phyloP scores from a whole-genome alignment of 2,797 vertebrate genomes.

The Sebastes taczanowskii region DNA sequence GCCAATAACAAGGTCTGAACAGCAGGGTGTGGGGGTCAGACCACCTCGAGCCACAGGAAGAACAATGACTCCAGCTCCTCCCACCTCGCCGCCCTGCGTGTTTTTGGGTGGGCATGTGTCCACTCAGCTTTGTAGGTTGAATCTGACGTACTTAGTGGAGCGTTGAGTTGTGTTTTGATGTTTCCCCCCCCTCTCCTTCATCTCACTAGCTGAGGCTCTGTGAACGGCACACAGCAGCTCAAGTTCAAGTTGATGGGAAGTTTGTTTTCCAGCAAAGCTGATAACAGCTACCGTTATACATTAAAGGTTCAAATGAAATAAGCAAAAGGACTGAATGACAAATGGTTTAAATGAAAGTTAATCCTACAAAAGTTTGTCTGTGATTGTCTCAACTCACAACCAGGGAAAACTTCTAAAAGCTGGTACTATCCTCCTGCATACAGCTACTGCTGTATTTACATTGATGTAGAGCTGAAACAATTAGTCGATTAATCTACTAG shows the following conservation, averaged over 20 bases:
- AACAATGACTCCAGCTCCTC: conserved; percentile 72
- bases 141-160: conserved; percentile 50
- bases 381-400: not conserved
- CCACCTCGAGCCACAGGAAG: conserved; percentile 76
- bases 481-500: not conserved
- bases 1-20: conserved; percentile 71
- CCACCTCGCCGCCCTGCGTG: conserved; percentile 49
- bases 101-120: conserved; percentile 41
- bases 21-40: conserved; percentile 75
- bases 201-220: not conserved
- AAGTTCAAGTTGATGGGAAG: conserved; percentile 19
- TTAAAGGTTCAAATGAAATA: not conserved
- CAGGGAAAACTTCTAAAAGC: not conserved
- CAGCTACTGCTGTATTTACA: not conserved
- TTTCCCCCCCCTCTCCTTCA: conserved; percentile 10
- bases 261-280: not conserved
- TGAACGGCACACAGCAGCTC: conserved; percentile 8
- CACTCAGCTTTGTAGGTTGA: conserved; percentile 54
- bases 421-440: not conserved
- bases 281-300: not conserved
- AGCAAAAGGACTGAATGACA: not conserved
- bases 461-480: not conserved
- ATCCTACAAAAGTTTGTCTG: not conserved
- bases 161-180: conserved; percentile 52
- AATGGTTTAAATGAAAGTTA: not conserved